A percentile compares a stretch with the other conserved stretches of the same genome.
These are phyloP conservation scores for Dasyurus viverrinus DNA, from an alignment of 2,113 vertebrate genomes.

Conservation along the genomic window DNA sequence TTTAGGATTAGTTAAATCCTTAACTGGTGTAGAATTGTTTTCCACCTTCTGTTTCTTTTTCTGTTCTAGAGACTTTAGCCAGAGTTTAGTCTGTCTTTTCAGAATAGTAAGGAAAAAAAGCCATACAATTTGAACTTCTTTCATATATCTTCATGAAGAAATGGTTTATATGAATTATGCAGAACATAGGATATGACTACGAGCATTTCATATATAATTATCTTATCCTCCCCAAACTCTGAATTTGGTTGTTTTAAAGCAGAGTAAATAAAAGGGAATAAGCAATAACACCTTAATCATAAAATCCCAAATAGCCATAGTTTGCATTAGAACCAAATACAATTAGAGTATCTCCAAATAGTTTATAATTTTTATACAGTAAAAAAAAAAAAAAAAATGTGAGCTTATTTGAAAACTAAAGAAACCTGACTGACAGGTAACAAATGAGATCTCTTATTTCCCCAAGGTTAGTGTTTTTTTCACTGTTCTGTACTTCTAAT, in stretches of 20 bases:
- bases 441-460: not conserved
- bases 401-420: not conserved
- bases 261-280: not conserved
- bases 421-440: not conserved
- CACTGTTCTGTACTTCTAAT: not conserved
- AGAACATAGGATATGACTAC: constrained; percentile 6
- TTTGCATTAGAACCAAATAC: not conserved
- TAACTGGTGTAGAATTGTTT: not conserved
- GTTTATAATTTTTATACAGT: not conserved
- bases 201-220: not conserved
- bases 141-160: constrained; percentile 21
- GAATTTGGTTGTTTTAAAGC: not conserved
- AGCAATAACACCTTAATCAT: not conserved
- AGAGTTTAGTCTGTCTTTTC: not conserved
- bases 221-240: not conserved
- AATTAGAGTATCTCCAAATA: not conserved
- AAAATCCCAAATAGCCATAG: not conserved
- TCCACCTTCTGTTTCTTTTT: constrained; percentile 28
- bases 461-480: not conserved
- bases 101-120: not conserved
- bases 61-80: not conserved
- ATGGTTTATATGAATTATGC: not conserved
- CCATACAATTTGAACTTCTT: constrained; percentile 32
- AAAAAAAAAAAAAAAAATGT: not conserved
- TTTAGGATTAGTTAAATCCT: not conserved